Evolutionary conservation across 37 sponge, comb jelly and placozoan genomes (phyloP), one percentile per base, ranked within the genome.

Genomic region (Beroe ovata): DNA sequence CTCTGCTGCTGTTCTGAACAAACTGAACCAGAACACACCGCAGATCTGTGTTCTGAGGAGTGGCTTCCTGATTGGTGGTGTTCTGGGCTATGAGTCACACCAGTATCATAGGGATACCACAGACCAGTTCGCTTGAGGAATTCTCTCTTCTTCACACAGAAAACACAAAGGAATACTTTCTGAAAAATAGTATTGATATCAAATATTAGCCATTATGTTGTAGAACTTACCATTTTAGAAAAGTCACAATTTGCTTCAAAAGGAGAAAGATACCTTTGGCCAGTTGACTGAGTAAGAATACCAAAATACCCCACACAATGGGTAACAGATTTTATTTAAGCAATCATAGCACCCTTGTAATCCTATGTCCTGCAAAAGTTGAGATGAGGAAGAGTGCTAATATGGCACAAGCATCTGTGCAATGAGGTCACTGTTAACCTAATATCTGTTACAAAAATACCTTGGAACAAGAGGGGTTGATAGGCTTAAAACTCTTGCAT

Each of bases 111-210:
- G 3, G 42, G 84, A 42, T 77, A 77, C 84, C 84, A 77, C 47
- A 77, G 28, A 23, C 84, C 84, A 25, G 84, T 77, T 54, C 54
- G n/a, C 28, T 77, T 77, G 25, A 77, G 4, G 38, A 77, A 77
- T 29, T 77, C 84, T 25, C 84, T 8, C 23, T 77, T 77, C 47
- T 77, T 77, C 54, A 77, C 42, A 40, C 84, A 77, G 54, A 77
- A 77, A 42, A 77, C 84, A 40, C 84, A 77, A 20, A 77, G 84
- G n/a, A 77, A 77, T 40, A 77, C 84, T 77, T 77, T 77, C 84
- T 77, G 84, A 42, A 40, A 25, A 62, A 28, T 47, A 47, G 6
- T 47, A 47, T n/a, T n/a, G n/a, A n/a, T n/a, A n/a, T n/a, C n/a
- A n/a, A n/a, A n/a, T n/a, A n/a, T n/a, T n/a, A n/a, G n/a, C n/a